Evolutionary conservation across 2,888 invertebrate species (phyloP).

Genomic region (Trichogramma evanescens): DNA sequence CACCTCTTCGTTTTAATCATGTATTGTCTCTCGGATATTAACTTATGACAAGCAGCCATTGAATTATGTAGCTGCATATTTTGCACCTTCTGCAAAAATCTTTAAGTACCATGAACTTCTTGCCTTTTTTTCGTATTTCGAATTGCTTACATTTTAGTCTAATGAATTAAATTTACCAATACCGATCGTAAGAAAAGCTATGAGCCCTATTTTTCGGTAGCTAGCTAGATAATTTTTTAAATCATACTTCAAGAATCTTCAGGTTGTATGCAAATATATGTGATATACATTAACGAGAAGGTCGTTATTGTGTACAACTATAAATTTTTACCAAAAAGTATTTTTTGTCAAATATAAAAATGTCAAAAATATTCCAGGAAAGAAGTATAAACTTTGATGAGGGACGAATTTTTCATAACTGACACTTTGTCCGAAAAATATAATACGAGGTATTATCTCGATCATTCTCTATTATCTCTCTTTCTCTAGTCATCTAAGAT

Average conservation of each 20-base stretch:
- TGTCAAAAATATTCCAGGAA: not conserved
- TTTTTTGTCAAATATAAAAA: constrained; percentile 4
- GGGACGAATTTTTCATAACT: constrained; percentile 1
- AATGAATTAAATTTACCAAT: not conserved
- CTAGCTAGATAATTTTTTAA: constrained; percentile 2
- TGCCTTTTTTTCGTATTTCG: constrained; percentile 11
- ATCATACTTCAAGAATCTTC: not conserved
- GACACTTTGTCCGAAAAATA: constrained; percentile 5
- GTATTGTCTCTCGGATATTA: constrained; percentile 40
- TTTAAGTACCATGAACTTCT: constrained; percentile 15
- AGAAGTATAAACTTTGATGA: constrained; percentile 6
- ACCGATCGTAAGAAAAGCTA: not conserved
- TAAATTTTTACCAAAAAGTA: constrained; percentile 1
- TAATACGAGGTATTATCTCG: constrained; percentile 4
- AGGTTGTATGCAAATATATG: too few species aligned
- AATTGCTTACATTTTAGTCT: constrained; percentile 8
- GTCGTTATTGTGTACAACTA: not conserved
- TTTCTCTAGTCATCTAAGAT: constrained; percentile 19
- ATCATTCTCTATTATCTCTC: not conserved
- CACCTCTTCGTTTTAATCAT: constrained; percentile 39
- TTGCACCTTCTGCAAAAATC: constrained; percentile 14
- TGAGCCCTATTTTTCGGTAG: not conserved
- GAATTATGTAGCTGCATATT: constrained; percentile 11
- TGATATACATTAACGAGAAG: constrained; percentile 4
- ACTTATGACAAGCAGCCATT: constrained; percentile 12